A percentile compares a stretch with the other conserved stretches of the same genome.
Evolutionary conservation across 1,140 invertebrate species (phyloP).

Genomic region (Drosophila cardini): DNA sequence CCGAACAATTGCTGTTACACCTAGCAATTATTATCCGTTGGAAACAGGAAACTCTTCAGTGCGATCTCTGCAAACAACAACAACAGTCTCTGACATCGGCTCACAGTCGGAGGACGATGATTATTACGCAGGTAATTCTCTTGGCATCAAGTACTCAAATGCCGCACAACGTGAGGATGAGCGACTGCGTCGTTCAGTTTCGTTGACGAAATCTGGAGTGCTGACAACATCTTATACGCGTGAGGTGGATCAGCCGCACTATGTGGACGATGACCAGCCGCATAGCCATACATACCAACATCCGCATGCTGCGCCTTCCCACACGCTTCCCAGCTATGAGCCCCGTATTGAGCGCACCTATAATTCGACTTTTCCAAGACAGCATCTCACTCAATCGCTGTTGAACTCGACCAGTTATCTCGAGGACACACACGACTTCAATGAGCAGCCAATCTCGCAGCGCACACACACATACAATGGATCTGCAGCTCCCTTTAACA

Average conservation of each 20-base stretch:
- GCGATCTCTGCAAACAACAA: slow-evolving; percentile 57
- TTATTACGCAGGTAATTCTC: slow-evolving; percentile 29
- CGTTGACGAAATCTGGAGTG: slow-evolving; percentile 68
- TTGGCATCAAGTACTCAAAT: slow-evolving; percentile 5
- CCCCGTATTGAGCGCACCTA: slow-evolving; percentile 40
- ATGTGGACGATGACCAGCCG: slow-evolving; percentile 28
- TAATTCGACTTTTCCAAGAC: slow-evolving; percentile 30
- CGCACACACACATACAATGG: slow-evolving; percentile 52
- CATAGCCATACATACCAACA: slow-evolving; percentile 61
- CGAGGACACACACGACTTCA: slow-evolving; percentile 25
- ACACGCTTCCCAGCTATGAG: slow-evolving; percentile 37
- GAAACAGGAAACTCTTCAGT: slow-evolving; percentile 26
- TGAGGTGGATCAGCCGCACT: slow-evolving; percentile 40
- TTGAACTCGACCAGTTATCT: slow-evolving; percentile 68
- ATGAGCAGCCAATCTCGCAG: neutral
- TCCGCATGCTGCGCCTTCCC: slow-evolving; percentile 21
- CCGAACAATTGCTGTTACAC: slow-evolving; percentile 46
- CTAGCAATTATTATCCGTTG: slow-evolving; percentile 27
- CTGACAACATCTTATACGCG: slow-evolving; percentile 72
- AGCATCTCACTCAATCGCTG: slow-evolving; percentile 50
- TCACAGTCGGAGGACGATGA: slow-evolving; percentile 75
- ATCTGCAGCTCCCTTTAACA: slow-evolving; percentile 49
- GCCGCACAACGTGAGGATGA: slow-evolving; percentile 4
- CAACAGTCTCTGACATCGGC: slow-evolving; percentile 66
- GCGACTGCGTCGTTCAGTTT: slow-evolving; percentile 53